Evolutionary conservation across 1,140 invertebrate species (phyloP), one percentile per base, ranked within the genome.

Genomic region (Stegodyphus mimosarum): DNA sequence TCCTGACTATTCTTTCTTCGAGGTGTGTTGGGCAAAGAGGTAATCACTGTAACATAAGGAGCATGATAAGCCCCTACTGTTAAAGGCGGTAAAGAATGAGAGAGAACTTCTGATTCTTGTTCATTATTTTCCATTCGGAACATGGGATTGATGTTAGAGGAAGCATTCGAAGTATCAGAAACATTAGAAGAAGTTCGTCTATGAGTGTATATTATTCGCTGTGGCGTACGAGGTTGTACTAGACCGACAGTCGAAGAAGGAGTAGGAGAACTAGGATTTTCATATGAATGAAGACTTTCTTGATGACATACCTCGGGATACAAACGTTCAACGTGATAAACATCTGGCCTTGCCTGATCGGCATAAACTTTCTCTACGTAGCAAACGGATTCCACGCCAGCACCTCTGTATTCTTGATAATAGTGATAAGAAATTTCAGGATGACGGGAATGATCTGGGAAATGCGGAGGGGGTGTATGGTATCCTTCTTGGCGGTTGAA

Each of bases 101-200:
- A 85, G 11, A 70, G 49, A 60, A 55, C 63, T 63, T 66, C 63
- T 7, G 74, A 48, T 50, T 71, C 73, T 52, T 92, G 73, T 92
- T 91, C 9, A 93, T 94, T 94, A 83, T 93, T 93, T 84, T 95
- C 94, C 75, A 94, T 89, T n/a, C 92, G 91, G 89, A 93, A 94
- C 11, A 91, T 93, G 7, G 93, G 93, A 90, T 92, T 93, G 7
- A 93, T 89, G 67, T 91, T 91, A 75, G 90, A 91, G 63, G 92
- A 93, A 10, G 92, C 92, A 11, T 92, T 92, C 83, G 90, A 91
- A 55, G 92, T 92, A 87, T 93, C 94, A n/a, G 94, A 94, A 10
- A 94, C 92, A 89, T 95, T 95, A 7, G 94, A 94, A 5, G 94
- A 92, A 6, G 94, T 95, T 77, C 94, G 91, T 84, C 93, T 91